phyloP scores from a whole-genome alignment of 2,113 vertebrate genomes.

The Zingel zingel region DNA sequence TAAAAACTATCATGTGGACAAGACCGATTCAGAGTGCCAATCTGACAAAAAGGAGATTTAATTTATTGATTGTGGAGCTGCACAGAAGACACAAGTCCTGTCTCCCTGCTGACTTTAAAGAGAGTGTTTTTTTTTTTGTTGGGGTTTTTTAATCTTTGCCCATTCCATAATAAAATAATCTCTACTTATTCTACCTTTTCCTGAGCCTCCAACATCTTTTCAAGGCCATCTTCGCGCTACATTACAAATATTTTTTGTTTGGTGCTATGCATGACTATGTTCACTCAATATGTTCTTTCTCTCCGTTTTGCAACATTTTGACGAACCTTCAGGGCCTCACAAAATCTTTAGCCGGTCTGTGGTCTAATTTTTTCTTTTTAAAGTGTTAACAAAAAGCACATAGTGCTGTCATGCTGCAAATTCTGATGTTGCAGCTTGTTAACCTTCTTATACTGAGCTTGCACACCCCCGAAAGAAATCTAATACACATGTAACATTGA shows the following conservation, averaged over 20 bases:
- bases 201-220: constrained; percentile 1
- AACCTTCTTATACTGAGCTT: background rate
- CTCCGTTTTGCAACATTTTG: background rate
- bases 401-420: background rate
- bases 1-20: background rate
- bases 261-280: background rate
- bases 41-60: background rate
- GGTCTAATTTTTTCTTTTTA: background rate
- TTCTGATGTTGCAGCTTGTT: background rate
- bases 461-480: background rate
- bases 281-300: background rate
- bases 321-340: background rate
- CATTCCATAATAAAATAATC: background rate
- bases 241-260: background rate
- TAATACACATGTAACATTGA: background rate
- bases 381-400: background rate
- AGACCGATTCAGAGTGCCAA: background rate
- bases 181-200: background rate
- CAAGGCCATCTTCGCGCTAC: background rate
- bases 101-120: background rate
- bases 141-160: constrained; percentile 13
- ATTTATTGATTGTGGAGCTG: constrained; percentile 1
- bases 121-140: background rate
- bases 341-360: background rate
- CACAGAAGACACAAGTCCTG: background rate